phyloP scores from a whole-genome alignment of 2,888 invertebrate genomes.

The Luperina nickerlii region DNA sequence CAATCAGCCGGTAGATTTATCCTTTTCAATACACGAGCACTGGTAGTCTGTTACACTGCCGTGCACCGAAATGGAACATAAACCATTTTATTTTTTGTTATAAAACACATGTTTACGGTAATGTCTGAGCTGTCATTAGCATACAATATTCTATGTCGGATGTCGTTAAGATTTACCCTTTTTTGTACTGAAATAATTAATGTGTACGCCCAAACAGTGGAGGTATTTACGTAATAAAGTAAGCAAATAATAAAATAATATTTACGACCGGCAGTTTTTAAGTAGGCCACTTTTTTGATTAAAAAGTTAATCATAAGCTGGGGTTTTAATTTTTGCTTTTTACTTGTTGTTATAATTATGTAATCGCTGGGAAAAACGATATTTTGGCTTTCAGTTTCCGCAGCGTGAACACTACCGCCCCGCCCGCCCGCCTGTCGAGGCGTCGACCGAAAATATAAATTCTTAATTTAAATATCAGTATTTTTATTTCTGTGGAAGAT shows the following conservation, averaged over 20 bases:
- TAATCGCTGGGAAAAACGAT: slow-evolving; percentile 2
- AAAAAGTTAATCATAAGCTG: slow-evolving; percentile 26
- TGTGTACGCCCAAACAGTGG: neutral
- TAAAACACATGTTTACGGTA: slow-evolving; percentile 37
- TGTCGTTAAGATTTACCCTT: slow-evolving; percentile 26
- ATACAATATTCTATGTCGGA: slow-evolving; percentile 3
- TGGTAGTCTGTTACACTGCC: slow-evolving; percentile 14
- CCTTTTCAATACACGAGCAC: slow-evolving; percentile 18
- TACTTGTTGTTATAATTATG: slow-evolving; percentile 8
- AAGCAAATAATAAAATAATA: neutral
- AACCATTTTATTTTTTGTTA: slow-evolving; percentile 35
- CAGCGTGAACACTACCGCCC: neutral
- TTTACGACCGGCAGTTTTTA: slow-evolving; percentile 20
- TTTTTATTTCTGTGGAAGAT: neutral
- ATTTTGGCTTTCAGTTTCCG: slow-evolving; percentile 24
- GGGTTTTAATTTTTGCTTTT: slow-evolving; percentile 25
- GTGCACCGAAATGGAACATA: slow-evolving; percentile 26
- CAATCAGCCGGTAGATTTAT: slow-evolving; percentile 46
- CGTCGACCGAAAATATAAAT: slow-evolving; percentile 11
- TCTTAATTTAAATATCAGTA: slow-evolving; percentile 6
- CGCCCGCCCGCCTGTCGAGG: neutral
- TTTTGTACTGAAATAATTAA: slow-evolving; percentile 22
- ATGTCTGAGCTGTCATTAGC: slow-evolving; percentile 3
- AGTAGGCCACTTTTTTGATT: slow-evolving; percentile 31
- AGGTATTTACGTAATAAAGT: slow-evolving; percentile 12